phyloP scores from a whole-genome alignment of 2,113 vertebrate species.

The Catharus fuscescens region DNA sequence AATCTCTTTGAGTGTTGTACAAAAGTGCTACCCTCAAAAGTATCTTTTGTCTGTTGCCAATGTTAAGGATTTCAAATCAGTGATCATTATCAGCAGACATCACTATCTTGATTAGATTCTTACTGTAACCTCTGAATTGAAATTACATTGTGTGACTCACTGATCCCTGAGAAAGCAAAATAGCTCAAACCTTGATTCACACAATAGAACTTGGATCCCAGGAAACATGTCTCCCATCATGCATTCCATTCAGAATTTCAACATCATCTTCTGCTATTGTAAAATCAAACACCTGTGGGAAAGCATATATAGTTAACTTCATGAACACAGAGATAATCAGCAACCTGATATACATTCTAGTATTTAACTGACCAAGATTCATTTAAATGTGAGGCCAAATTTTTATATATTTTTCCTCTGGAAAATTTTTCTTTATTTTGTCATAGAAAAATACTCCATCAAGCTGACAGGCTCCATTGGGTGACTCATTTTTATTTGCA shows the following conservation, averaged over 20 bases:
- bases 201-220: slow-evolving; percentile 81
- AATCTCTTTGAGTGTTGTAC: neutral
- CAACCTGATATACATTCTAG: neutral
- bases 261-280: slow-evolving; percentile 76
- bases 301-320: slow-evolving; percentile 7
- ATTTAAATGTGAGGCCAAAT: neutral
- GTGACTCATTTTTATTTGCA: neutral
- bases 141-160: neutral
- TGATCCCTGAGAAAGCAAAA: neutral
- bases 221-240: slow-evolving; percentile 82
- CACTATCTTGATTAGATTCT: neutral
- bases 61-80: neutral
- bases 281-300: slow-evolving; percentile 79
- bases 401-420: neutral
- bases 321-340: neutral
- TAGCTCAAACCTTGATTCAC: slow-evolving; percentile 68
- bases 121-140: neutral
- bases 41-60: neutral
- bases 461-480: neutral
- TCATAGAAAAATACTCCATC: neutral
- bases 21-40: neutral
- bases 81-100: neutral
- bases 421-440: neutral
- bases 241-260: slow-evolving; percentile 74
- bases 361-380: neutral